A percentile compares a stretch with the other conserved stretches of the same genome.
These are phyloP conservation scores for Chloroclystis v-ata DNA, from an alignment of 2,888 invertebrate species.

Conservation along the genomic window DNA sequence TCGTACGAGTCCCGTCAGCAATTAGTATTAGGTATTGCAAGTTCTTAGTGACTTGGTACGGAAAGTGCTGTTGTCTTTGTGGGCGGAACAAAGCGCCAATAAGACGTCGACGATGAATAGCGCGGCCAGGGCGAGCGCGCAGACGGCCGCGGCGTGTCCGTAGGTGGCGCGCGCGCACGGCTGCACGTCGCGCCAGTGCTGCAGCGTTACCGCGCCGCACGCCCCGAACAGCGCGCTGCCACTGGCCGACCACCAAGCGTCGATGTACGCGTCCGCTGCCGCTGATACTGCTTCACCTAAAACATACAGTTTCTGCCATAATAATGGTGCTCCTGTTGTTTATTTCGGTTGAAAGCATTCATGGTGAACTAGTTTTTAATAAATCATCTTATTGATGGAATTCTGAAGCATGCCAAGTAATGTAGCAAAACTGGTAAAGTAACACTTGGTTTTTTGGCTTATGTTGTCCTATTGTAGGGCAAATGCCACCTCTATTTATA, in stretches of 20 bases:
- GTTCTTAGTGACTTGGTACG: conserved; percentile 42
- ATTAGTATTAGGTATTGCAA: conserved; percentile 8
- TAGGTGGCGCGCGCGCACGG: conserved; percentile 39
- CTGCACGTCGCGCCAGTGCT: conserved; percentile 54
- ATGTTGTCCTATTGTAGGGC: too few species aligned
- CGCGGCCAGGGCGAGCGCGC: conserved; percentile 51
- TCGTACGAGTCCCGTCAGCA: too few species aligned
- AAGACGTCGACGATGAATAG: conserved; percentile 54
- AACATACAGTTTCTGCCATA: too few species aligned
- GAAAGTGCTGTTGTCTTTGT: conserved; percentile 44
- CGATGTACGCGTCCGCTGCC: conserved; percentile 64
- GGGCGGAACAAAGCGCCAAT: conserved; percentile 55
- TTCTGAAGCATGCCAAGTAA: too few species aligned
- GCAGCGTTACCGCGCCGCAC: conserved; percentile 54
- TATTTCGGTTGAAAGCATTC: too few species aligned
- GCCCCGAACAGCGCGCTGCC: conserved; percentile 56
- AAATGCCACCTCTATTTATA: too few species aligned
- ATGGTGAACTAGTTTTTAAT: too few species aligned
- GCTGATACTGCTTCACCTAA: conserved; percentile 67
- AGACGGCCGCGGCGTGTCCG: conserved; percentile 52
- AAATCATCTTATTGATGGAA: too few species aligned
- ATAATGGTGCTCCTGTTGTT: too few species aligned
- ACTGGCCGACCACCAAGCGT: conserved; percentile 64
- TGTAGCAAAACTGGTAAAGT: too few species aligned
- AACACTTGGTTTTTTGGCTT: too few species aligned